phyloP scores from a whole-genome alignment of 2,888 invertebrate species.

The Platerodrilus igneus region DNA sequence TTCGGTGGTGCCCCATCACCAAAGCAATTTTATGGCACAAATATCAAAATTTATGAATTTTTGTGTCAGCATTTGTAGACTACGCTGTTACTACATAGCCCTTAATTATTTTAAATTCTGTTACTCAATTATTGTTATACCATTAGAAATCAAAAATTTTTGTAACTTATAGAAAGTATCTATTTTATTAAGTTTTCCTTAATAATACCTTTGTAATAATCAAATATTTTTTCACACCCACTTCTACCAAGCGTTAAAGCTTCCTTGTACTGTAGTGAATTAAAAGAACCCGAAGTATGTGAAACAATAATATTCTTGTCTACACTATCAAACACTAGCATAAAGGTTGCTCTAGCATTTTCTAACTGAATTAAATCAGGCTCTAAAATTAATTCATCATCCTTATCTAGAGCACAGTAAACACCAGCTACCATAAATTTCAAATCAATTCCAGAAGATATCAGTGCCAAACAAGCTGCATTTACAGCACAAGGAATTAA shows the following conservation, averaged over 20 bases:
- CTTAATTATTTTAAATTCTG: too few relatives aligned
- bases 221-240: slow-evolving; percentile 65
- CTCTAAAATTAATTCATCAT: slow-evolving; percentile 51
- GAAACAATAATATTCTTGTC: slow-evolving; percentile 57
- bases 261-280: slow-evolving; percentile 61
- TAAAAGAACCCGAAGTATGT: slow-evolving; percentile 67
- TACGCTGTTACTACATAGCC: too few relatives aligned
- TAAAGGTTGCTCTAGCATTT: slow-evolving; percentile 59
- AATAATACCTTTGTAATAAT: slow-evolving; percentile 65
- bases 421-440: slow-evolving; percentile 76
- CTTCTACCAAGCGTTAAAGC: slow-evolving; percentile 61
- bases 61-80: too few relatives aligned
- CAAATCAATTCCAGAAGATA: slow-evolving; percentile 82
- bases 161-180: too few relatives aligned
- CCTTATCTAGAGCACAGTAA: slow-evolving; percentile 62
- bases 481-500: slow-evolving; percentile 77
- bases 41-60: too few relatives aligned
- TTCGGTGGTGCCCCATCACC: too few relatives aligned
- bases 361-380: slow-evolving; percentile 44
- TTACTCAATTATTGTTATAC: too few relatives aligned
- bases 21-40: too few relatives aligned
- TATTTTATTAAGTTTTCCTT: too few relatives aligned
- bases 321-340: slow-evolving; percentile 70
- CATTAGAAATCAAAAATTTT: too few relatives aligned
- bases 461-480: slow-evolving; percentile 73